These are phyloP conservation scores for Azemiops feae DNA, from an alignment of 2,113 vertebrate species.

Conservation along the genomic window DNA sequence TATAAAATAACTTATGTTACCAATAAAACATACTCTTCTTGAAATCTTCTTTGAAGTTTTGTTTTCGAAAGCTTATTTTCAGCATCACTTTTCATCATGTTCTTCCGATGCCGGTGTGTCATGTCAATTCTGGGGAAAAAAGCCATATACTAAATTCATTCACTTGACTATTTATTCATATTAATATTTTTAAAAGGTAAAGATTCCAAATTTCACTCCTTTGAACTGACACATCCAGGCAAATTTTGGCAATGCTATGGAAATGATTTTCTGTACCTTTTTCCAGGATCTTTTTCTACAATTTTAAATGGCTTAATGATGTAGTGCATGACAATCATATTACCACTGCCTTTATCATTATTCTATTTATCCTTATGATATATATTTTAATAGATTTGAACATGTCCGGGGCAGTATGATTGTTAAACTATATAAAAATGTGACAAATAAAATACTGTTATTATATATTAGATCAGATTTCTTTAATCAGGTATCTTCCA, in stretches of 20 bases:
- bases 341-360: not conserved
- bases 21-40: conserved; percentile 80
- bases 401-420: not conserved
- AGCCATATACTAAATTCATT: not conserved
- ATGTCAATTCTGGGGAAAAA: conserved; percentile 78
- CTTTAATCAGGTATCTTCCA: not conserved
- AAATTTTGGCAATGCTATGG: not conserved
- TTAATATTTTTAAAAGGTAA: not conserved
- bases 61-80: conserved; percentile 78
- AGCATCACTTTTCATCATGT: conserved; percentile 76
- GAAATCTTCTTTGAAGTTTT: conserved; percentile 81
- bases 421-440: not conserved
- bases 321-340: not conserved
- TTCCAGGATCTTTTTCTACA: not conserved
- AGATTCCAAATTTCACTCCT: not conserved
- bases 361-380: not conserved
- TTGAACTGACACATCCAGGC: not conserved
- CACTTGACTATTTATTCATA: not conserved
- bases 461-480: not conserved
- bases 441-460: not conserved
- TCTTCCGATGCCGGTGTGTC: conserved; percentile 82
- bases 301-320: not conserved
- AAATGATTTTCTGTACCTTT: not conserved
- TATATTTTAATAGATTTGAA: not conserved
- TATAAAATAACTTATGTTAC: not conserved